These are phyloP conservation scores for Chloroceryle amazona DNA, from an alignment of 2,797 vertebrate genomes.

Conservation along the genomic window DNA sequence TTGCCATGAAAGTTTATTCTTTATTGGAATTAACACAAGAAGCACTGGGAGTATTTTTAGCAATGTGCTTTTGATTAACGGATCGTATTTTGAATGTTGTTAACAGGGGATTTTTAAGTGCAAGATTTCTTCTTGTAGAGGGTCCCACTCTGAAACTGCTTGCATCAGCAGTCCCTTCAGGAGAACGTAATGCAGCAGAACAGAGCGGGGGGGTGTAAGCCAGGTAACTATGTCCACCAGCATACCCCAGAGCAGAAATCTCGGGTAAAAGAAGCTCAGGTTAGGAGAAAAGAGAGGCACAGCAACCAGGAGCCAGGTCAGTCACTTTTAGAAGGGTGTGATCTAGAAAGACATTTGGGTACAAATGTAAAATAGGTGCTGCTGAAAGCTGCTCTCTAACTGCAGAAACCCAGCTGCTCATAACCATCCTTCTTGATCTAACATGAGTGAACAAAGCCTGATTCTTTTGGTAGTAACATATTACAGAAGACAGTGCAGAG, in stretches of 20 bases:
- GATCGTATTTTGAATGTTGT: slow-evolving; percentile 30
- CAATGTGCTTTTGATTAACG: slow-evolving; percentile 59
- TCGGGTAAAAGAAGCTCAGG: neutral
- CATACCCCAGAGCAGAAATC: neutral
- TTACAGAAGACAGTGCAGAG: neutral
- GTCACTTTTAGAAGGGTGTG: neutral
- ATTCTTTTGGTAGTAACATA: neutral
- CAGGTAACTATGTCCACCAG: neutral
- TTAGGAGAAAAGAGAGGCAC: neutral
- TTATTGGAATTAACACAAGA: slow-evolving; percentile 56
- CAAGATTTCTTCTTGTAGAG: slow-evolving; percentile 12
- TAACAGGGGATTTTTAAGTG: slow-evolving; percentile 48
- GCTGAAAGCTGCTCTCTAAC: neutral
- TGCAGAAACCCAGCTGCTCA: neutral
- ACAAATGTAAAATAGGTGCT: neutral
- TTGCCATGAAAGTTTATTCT: slow-evolving; percentile 46
- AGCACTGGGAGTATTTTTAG: slow-evolving; percentile 51
- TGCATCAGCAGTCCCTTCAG: slow-evolving; percentile 40
- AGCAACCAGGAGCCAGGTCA: neutral
- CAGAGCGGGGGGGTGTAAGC: neutral
- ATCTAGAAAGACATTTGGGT: neutral
- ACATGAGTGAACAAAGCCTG: neutral
- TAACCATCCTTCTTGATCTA: neutral
- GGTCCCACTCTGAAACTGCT: slow-evolving; percentile 5
- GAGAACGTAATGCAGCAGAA: neutral